Conservation (phyloP, 2,888 invertebrate species). For the Nephrocerus scutellatus region DNA sequence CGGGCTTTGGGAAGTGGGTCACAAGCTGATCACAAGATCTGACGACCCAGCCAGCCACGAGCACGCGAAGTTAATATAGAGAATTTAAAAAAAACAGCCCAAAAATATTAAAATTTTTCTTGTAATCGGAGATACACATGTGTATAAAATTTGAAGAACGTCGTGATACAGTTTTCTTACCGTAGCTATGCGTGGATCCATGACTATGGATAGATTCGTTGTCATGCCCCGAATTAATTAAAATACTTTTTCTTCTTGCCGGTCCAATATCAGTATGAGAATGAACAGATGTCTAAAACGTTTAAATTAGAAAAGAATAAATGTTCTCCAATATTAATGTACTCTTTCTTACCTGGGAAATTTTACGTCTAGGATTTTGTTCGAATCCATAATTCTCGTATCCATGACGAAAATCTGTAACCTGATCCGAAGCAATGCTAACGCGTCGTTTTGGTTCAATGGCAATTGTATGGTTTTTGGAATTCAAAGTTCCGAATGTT, state of each 20-base stretch:
- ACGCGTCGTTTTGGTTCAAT: slow-evolving; percentile 54
- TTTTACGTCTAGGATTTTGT: slow-evolving; percentile 50
- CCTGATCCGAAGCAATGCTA: slow-evolving; percentile 57
- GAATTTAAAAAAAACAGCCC: no score
- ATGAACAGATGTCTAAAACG: slow-evolving; percentile 51
- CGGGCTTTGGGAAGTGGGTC: no score
- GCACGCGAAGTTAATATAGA: no score
- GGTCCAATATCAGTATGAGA: slow-evolving; percentile 59
- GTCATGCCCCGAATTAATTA: slow-evolving; percentile 53
- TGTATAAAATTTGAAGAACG: no score
- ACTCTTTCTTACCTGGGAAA: slow-evolving; percentile 47
- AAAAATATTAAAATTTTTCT: no score
- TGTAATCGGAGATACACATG: no score
- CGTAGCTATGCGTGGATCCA: slow-evolving; percentile 41
- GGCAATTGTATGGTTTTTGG: no score
- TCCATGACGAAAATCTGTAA: slow-evolving; percentile 43
- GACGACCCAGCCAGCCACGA: no score
- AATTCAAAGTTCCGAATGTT: no score
- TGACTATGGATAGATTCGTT: slow-evolving; percentile 46
- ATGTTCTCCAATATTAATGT: no score
- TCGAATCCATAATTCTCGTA: slow-evolving; percentile 62
- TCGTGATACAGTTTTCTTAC: slow-evolving; percentile 31
- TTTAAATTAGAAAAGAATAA: no score
- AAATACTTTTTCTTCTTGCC: slow-evolving; percentile 63
- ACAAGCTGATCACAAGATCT: no score